A percentile compares a stretch with the other conserved stretches of the same genome.
Conservation (phyloP, 2,797 vertebrate genomes). For the Corythornis leucogaster region DNA sequence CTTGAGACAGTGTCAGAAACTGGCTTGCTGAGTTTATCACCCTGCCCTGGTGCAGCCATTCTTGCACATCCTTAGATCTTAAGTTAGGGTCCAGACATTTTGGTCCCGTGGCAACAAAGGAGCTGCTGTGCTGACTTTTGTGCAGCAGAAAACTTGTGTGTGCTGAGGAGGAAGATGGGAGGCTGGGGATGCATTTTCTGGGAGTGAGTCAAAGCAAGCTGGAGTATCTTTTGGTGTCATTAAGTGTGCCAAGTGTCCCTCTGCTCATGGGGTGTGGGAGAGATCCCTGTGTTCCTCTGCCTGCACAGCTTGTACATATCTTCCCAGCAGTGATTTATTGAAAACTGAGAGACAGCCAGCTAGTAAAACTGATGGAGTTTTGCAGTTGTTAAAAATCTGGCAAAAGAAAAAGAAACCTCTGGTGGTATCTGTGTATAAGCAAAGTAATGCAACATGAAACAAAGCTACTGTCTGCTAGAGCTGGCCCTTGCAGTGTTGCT, state of each 20-base stretch:
- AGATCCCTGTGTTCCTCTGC: neutral
- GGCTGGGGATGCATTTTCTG: neutral
- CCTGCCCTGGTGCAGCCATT: neutral
- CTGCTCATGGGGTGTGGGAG: neutral
- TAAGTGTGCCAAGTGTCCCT: neutral
- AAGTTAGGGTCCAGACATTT: neutral
- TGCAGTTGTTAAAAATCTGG: neutral
- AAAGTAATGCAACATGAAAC: neutral
- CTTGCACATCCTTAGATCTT: neutral
- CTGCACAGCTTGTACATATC: neutral
- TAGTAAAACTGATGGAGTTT: neutral
- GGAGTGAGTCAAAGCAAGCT: neutral
- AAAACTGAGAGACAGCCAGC: neutral
- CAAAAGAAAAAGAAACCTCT: neutral
- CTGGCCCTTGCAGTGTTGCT: neutral
- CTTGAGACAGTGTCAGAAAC: neutral
- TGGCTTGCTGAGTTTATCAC: neutral
- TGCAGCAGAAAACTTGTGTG: neutral
- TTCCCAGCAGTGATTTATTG: neutral
- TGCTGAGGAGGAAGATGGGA: neutral
- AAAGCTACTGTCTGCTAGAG: neutral
- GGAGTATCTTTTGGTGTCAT: neutral
- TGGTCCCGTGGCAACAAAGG: fast-evolving
- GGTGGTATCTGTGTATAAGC: neutral
- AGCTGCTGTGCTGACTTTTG: neutral